Conservation (phyloP, 2,888 invertebrate genomes). For the Eristalinus aeneus region DNA sequence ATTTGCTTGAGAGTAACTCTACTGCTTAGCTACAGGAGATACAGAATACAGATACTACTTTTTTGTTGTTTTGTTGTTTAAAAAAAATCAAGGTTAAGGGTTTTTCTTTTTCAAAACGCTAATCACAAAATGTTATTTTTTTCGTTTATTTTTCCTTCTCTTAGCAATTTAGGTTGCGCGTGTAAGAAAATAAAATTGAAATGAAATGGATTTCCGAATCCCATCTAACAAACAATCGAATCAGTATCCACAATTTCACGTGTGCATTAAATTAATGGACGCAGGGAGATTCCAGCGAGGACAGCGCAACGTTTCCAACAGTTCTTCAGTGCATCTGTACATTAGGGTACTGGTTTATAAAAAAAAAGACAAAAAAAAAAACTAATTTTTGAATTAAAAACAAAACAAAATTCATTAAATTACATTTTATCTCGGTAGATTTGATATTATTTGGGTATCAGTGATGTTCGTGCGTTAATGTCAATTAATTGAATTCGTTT, state of each 20-base stretch:
- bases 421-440: conserved; percentile 59
- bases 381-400: conserved; percentile 54
- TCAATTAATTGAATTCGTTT: not conserved
- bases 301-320: conserved; percentile 69
- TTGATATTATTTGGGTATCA: conserved; percentile 45
- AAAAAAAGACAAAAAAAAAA: conserved; percentile 74
- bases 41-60: conserved; percentile 4
- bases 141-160: conserved; percentile 81
- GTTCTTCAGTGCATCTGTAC: conserved; percentile 74
- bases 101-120: conserved; percentile 77
- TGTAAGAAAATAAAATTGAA: conserved; percentile 70
- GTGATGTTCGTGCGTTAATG: conserved; percentile 28
- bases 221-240: conserved; percentile 71
- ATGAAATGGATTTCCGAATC: conserved; percentile 63
- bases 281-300: conserved; percentile 68
- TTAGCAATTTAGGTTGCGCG: conserved; percentile 80
- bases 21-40: conserved; percentile 23
- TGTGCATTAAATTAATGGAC: conserved; percentile 65
- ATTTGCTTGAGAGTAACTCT: conserved; percentile 15
- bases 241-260: conserved; percentile 61
- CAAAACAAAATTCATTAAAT: conserved; percentile 58
- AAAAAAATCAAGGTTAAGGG: conserved; percentile 59
- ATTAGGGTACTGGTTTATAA: conserved; percentile 80
- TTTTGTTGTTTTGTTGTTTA: conserved; percentile 29
- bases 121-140: conserved; percentile 79